phyloP scores from a whole-genome alignment of 2,113 vertebrate species.

The Hypomesus transpacificus region DNA sequence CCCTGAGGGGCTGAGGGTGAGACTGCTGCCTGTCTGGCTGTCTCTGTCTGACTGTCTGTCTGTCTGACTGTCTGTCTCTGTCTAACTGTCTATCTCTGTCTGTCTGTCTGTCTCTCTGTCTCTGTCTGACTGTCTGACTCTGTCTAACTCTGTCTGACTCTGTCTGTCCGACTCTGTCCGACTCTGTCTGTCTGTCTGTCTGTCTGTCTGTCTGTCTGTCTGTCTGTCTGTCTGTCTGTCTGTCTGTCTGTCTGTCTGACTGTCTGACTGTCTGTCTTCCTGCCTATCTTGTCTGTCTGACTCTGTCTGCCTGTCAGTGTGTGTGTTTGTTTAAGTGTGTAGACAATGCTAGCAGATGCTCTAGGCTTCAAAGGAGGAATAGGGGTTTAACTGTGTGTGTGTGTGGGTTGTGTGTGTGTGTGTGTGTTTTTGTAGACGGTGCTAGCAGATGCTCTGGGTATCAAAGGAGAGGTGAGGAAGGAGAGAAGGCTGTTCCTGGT shows the following conservation, averaged over 20 bases:
- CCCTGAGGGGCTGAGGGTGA: conserved; percentile 72
- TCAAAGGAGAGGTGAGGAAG: conserved; percentile 76
- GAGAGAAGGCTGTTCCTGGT: conserved; percentile 74
- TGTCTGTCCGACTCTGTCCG: not conserved
- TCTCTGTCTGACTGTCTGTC: no score
- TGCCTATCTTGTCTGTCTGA: no score
- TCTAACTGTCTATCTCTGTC: no score
- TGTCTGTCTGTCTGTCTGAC: no score
- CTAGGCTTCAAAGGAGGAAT: conserved; percentile 70
- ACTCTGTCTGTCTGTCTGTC: not conserved
- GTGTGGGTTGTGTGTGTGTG: conserved; percentile 28
- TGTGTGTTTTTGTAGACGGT: conserved; percentile 35
- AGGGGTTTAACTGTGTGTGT: no score
- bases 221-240: no score
- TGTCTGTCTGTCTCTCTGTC: no score
- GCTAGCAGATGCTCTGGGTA: conserved; percentile 70
- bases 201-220: no score
- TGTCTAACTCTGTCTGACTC: no score
- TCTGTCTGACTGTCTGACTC: no score
- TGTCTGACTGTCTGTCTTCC: no score
- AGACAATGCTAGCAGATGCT: conserved; percentile 63
- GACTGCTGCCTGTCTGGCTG: not conserved
- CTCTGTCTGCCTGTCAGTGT: not conserved
- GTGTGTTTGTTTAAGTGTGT: not conserved
- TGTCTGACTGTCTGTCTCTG: no score